Evolutionary conservation across 2,797 vertebrate species (phyloP), one percentile per base, ranked within the genome.

Genomic region (Eulemur rubriventer): DNA sequence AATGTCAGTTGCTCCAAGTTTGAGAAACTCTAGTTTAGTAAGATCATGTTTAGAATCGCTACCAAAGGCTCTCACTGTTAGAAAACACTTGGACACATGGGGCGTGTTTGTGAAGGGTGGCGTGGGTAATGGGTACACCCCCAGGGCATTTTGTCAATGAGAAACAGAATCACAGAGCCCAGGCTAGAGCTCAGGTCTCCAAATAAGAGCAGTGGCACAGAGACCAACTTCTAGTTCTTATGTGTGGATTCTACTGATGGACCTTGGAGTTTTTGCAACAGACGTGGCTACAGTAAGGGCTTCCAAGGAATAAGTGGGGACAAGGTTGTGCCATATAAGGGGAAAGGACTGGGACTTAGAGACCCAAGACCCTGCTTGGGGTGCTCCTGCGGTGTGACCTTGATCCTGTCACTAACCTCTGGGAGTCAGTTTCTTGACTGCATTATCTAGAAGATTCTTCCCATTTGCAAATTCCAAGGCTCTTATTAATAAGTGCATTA

Each of bases 71-170:
- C 7, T 90, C 5, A 9, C 2, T 52, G 46, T 43, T 24, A 20
- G 69, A 33, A 57, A 52, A 35, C 2, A 20, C 1, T 3, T 28
- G 17, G 65, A 33, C 24, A 24, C 0, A 4, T 0, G 0, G 4
- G 7, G 6, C 7, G 1, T 65, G 2, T 87, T 38, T 6, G 20
- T 50, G 43, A 35, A 86, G 75, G 2, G 1, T 7, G 3, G 0
- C 1, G 4, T 2, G 33, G 24, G 17, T 78, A 9, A 33, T 3
- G 7, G 55, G 35, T 11, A 26, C 0, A 24, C 22, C 4, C 5
- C 2, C 43, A 12, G 30, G 8, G n/a, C 0, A 0, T 20, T 30
- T 85, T 46, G 10, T 83, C 84, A 75, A 0, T 17, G 17, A 85
- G 30, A 70, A 35, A 33, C 57, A 65, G 73, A 76, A 41, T 84